These are phyloP conservation scores for Psittacara wagleri DNA, from an alignment of 2,113 vertebrate species.

Conservation along the genomic window DNA sequence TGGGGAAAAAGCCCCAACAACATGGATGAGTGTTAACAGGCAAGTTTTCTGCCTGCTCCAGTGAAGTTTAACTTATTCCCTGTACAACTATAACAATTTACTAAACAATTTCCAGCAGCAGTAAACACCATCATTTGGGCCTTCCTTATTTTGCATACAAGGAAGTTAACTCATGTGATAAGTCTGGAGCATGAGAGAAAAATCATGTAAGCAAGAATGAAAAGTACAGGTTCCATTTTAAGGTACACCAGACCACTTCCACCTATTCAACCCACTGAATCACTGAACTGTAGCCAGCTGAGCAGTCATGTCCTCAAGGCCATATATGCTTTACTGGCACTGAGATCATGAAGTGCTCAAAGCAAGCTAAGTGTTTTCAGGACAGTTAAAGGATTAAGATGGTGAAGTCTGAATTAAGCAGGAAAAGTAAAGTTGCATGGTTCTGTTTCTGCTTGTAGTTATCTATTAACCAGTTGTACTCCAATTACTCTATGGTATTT, in stretches of 20 bases:
- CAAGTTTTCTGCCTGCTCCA: background rate
- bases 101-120: constrained; percentile 37
- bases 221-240: constrained; percentile 68
- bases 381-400: background rate
- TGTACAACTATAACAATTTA: background rate
- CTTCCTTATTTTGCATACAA: constrained; percentile 59
- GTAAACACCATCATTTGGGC: constrained; percentile 40
- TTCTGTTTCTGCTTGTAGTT: constrained; percentile 10
- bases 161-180: constrained; percentile 60
- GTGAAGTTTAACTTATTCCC: background rate
- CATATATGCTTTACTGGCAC: constrained; percentile 37
- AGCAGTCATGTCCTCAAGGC: constrained; percentile 66
- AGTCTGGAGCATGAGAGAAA: constrained; percentile 60
- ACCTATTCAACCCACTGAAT: constrained; percentile 57
- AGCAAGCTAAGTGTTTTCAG: constrained; percentile 3
- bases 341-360: constrained; percentile 26
- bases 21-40: background rate
- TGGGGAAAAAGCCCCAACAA: background rate
- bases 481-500: background rate
- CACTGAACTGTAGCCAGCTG: constrained; percentile 52
- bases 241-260: constrained; percentile 62
- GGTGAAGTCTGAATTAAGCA: background rate
- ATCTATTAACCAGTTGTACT: constrained; percentile 19
- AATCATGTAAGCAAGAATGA: constrained; percentile 60
- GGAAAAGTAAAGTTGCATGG: background rate